Conservation (phyloP, 2,113 vertebrate species). For the Gambusia holbrooki region DNA sequence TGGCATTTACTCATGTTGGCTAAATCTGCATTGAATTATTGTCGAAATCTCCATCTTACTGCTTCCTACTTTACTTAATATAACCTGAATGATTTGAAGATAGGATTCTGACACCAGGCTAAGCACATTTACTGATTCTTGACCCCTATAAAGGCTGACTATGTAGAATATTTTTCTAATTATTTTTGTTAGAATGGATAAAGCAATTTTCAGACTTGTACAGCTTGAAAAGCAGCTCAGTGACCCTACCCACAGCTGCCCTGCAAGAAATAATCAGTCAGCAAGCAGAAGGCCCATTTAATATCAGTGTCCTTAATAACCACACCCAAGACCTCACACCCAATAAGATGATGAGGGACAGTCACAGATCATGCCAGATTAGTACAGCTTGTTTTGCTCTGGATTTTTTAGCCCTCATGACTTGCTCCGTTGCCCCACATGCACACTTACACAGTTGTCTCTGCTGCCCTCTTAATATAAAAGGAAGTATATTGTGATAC, state of each 20-base stretch:
- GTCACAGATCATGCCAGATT: slow-evolving; percentile 72
- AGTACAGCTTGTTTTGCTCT: slow-evolving; percentile 71
- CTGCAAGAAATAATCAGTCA: slow-evolving; percentile 65
- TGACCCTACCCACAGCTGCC: slow-evolving; percentile 61
- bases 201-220: slow-evolving; percentile 21
- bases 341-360: slow-evolving; percentile 73
- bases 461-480: slow-evolving; percentile 55
- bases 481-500: slow-evolving; percentile 65
- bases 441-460: slow-evolving; percentile 43
- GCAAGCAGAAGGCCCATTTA: slow-evolving; percentile 74
- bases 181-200: not conserved
- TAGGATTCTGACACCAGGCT: not conserved
- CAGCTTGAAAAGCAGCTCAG: slow-evolving; percentile 34
- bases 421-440: slow-evolving; percentile 9
- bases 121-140: not conserved
- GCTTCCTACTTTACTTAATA: not conserved
- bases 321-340: slow-evolving; percentile 71
- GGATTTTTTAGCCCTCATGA: slow-evolving; percentile 47
- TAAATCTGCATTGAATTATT: slow-evolving; percentile 8
- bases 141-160: not conserved
- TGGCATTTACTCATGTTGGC: slow-evolving; percentile 2
- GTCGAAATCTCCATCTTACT: slow-evolving; percentile 10
- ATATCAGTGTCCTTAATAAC: slow-evolving; percentile 81
- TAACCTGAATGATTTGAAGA: not conserved
- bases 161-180: not conserved